Evolutionary conservation across 1,140 invertebrate species (phyloP), one percentile per base, ranked within the genome.

Genomic region (Polypedilum pembai): DNA sequence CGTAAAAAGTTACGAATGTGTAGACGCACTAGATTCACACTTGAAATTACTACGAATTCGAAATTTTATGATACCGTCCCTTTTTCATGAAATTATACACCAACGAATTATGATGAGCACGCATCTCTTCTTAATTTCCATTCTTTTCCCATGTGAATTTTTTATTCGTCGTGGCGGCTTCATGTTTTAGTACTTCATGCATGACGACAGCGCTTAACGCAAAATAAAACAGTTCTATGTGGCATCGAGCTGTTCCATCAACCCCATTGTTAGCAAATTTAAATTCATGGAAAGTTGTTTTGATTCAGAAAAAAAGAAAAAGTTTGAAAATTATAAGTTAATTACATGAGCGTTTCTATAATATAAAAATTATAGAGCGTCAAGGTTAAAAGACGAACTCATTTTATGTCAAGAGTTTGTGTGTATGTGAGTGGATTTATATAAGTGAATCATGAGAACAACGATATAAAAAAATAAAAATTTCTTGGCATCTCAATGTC

Each of bases 401-500:
- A 12, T n/a, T 56, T 33, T 33, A 33, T 33, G 24, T 56, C 45
- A n/a, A 15, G 1, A 10, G 45, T n/a, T 33, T 33, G 24, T 33
- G n/a, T 56, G 45, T 56, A 56, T 56, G 45, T 56, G 45, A 33
- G 1, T 56, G 15, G 15, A 15, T 56, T 15, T 15, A 33, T 33
- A 33, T 33, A 33, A 33, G n/a, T n/a, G 45, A 56, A n/a, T 15
- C 45, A n/a, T 56, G 45, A n/a, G 45, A 56, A 56, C 1, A 3
- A 45, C 8, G 2, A 12, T 45, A 15, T 12, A 45, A 15, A 45
- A 45, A 15, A 2, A 15, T 15, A 56, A 56, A 15, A 56, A 56
- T 56, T 56, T 56, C 45, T 56, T 56, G 45, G 45, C 45, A 56
- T 56, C 45, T 56, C 45, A 56, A 56, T 56, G 45, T 56, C 45